Base-by-base conservation (phyloP, 2,113 vertebrate genomes). In the Anolis sagrei region DNA sequence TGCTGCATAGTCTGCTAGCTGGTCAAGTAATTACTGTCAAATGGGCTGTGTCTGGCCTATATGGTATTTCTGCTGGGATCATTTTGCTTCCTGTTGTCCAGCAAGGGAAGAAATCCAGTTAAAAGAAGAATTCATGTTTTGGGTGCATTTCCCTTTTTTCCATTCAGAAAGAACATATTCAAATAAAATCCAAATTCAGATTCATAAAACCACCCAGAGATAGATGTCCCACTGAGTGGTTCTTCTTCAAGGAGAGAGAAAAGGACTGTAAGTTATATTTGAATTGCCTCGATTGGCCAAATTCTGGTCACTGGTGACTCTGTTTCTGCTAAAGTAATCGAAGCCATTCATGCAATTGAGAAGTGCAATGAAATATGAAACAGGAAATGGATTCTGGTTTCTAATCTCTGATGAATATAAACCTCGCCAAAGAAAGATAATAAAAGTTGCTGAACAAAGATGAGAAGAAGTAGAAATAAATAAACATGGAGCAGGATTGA, bases 271-370 rank as follows among this genome's bases (percentile, higher is more conserved):
- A 39, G 1, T 16, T 82, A 58, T 39, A 79, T n/a, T 1, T 70
- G 25, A 70, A 78, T 29, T 23, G 34, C 39, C 27, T 79, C 29
- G 34, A 9, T 69, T 72, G 32, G 18, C 62, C 49, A 58, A 32
- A n/a, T 72, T 78, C 66, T 70, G 34, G 25, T 78, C 64, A 69
- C 25, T 58, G 39, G 44, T 62, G 48, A 39, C 39, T 58, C 66
- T 72, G 5, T 25, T 84, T 78, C 83, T 85, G 83, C 51, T 85
- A 78, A 85, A 78, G 83, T 39, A 36, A 79, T 79, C 32, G 69
- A 79, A 70, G 32, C 34, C 34, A 70, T 78, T 69, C 49, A 54
- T 78, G 32, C 83, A 61, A 85, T 49, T 70, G 66, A 85, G 34
- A 68, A n/a, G 10, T 70, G 6, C 70, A 79, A 85, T 66, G 66